Evolutionary conservation across 2,113 vertebrate species (phyloP).

Genomic region (Xenus cinereus): DNA sequence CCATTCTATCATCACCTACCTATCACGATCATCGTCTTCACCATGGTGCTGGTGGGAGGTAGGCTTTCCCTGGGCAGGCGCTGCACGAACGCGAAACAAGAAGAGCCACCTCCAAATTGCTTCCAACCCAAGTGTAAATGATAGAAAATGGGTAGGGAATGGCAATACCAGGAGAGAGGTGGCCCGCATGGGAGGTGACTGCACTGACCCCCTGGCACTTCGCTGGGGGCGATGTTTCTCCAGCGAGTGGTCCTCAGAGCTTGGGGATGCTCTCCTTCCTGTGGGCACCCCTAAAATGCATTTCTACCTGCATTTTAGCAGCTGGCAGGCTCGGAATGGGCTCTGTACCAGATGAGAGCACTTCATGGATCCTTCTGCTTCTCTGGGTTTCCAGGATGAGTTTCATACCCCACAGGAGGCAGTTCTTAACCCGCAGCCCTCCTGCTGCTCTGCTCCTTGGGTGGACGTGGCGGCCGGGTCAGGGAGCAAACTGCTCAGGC

Average conservation of each 20-base stretch:
- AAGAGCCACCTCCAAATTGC: background rate
- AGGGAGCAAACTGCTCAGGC: background rate
- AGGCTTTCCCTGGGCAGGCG: background rate
- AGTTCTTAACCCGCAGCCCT: rapidly evolving
- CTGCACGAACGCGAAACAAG: background rate
- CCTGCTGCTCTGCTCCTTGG: background rate
- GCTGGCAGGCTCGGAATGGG: background rate
- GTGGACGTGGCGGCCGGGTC: background rate
- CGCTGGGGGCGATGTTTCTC: too few species aligned
- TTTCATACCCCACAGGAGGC: rapidly evolving
- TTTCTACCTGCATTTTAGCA: background rate
- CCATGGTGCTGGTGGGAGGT: background rate
- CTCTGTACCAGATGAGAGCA: background rate
- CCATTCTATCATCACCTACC: too few species aligned
- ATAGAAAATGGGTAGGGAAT: background rate
- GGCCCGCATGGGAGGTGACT: rapidly evolving
- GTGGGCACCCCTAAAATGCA: background rate
- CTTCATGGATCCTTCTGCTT: background rate
- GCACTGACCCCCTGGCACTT: background rate
- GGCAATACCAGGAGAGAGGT: rapidly evolving
- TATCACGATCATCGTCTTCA: background rate
- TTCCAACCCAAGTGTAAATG: background rate
- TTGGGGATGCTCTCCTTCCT: background rate
- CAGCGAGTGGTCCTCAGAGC: background rate
- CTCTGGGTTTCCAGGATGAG: background rate